Percentiles rank a stretch among this genome's conserved stretches.
Conservation (phyloP, 2,113 vertebrate genomes). For the Planiliza haematocheilus region DNA sequence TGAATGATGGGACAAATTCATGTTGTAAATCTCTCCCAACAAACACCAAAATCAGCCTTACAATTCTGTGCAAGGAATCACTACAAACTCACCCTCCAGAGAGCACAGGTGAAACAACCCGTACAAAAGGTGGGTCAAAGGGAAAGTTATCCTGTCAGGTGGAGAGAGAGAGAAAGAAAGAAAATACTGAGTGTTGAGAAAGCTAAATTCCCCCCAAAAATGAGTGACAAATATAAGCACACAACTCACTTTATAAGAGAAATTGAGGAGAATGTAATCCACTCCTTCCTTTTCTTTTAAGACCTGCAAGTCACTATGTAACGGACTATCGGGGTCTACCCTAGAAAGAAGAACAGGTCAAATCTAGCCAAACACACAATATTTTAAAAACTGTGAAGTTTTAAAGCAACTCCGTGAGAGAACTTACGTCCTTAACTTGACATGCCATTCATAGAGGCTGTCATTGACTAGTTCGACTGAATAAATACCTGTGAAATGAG, state of each 20-base stretch:
- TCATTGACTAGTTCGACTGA: constrained; percentile 97
- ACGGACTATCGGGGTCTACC: constrained; percentile 97
- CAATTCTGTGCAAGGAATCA: background rate
- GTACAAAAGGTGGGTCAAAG: constrained; percentile 97
- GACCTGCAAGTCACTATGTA: constrained; percentile 97
- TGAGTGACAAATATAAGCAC: background rate
- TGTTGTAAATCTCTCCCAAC: no score
- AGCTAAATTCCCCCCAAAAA: background rate
- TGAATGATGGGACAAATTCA: no score
- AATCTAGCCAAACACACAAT: background rate
- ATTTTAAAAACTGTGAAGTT: background rate
- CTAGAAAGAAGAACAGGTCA: constrained; percentile 72
- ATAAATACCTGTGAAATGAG: constrained; percentile 91
- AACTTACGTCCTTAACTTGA: constrained; percentile 98
- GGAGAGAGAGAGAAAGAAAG: constrained; percentile 10
- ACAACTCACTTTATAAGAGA: constrained; percentile 96
- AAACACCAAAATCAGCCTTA: no score
- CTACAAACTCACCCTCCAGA: constrained; percentile 93
- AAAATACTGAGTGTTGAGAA: background rate
- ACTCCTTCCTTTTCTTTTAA: constrained; percentile 99
- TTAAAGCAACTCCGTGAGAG: background rate
- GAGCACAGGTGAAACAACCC: constrained; percentile 96
- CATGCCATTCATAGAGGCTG: constrained; percentile 98
- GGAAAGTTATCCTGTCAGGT: constrained; percentile 95
- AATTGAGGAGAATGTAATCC: constrained; percentile 98